These are phyloP conservation scores for Suillia variegata DNA, from an alignment of 2,888 invertebrate genomes.

Conservation along the genomic window DNA sequence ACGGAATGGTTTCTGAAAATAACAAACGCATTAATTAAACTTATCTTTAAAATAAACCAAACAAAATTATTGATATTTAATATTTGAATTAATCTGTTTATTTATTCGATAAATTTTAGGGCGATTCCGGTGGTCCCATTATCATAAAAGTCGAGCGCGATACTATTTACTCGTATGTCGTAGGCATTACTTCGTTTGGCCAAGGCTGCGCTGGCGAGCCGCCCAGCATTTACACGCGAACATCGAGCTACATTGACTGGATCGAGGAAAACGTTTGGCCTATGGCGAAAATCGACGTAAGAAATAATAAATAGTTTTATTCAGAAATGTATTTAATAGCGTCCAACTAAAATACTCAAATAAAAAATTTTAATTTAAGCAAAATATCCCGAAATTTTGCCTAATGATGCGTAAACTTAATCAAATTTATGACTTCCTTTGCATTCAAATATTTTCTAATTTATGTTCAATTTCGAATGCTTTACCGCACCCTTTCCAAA, in stretches of 20 bases:
- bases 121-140: slow-evolving; percentile 37
- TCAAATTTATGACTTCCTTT: not conserved
- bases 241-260: slow-evolving; percentile 8
- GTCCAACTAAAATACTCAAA: no score
- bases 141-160: slow-evolving; percentile 29
- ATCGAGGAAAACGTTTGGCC: slow-evolving; percentile 8
- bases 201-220: slow-evolving; percentile 5
- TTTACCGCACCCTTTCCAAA: no score
- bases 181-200: slow-evolving; percentile 24
- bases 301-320: not conserved
- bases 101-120: slow-evolving; percentile 14
- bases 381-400: no score
- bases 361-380: no score
- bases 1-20: not conserved
- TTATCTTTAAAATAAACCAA: no score
- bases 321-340: no score
- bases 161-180: slow-evolving; percentile 23
- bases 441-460: no score
- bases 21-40: not conserved
- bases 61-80: no score
- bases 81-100: no score
- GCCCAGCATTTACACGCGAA: slow-evolving; percentile 15
- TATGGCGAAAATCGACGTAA: not conserved
- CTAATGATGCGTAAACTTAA: no score
- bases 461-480: no score